Evolutionary conservation across 1,140 invertebrate species (phyloP).

Genomic region (Drosophila simulans): DNA sequence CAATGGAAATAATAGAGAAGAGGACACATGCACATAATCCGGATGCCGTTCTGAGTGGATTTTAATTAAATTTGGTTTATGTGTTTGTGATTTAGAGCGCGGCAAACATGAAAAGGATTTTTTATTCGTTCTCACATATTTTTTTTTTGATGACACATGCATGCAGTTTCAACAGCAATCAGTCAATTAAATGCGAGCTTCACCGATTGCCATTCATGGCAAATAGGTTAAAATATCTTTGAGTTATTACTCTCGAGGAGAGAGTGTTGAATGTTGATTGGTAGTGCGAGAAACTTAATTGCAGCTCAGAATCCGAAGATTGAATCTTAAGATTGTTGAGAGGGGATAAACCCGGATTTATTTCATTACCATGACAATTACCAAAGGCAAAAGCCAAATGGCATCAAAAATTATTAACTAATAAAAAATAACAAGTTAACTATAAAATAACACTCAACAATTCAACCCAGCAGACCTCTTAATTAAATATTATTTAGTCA

Average conservation of each 20-base stretch:
- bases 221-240: slow-evolving; percentile 64
- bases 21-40: slow-evolving; percentile 41
- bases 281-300: slow-evolving; percentile 27
- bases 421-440: neutral
- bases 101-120: slow-evolving; percentile 47
- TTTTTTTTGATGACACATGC: slow-evolving; percentile 39
- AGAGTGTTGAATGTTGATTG: slow-evolving; percentile 37
- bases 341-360: neutral
- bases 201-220: slow-evolving; percentile 64
- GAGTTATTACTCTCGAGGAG: slow-evolving; percentile 31
- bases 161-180: slow-evolving; percentile 53
- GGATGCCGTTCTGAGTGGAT: slow-evolving; percentile 50
- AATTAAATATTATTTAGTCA: slow-evolving; percentile 26
- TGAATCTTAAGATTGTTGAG: slow-evolving; percentile 8
- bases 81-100: slow-evolving; percentile 75
- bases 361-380: neutral
- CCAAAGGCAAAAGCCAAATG: neutral
- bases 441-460: neutral
- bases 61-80: slow-evolving; percentile 73
- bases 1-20: slow-evolving; percentile 37
- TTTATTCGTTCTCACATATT: slow-evolving; percentile 1
- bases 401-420: neutral
- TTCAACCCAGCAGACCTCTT: neutral
- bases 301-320: slow-evolving; percentile 16
- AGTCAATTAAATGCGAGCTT: slow-evolving; percentile 72